These are phyloP conservation scores for Anseranas semipalmata DNA, from an alignment of 2,113 vertebrate species.

Conservation along the genomic window DNA sequence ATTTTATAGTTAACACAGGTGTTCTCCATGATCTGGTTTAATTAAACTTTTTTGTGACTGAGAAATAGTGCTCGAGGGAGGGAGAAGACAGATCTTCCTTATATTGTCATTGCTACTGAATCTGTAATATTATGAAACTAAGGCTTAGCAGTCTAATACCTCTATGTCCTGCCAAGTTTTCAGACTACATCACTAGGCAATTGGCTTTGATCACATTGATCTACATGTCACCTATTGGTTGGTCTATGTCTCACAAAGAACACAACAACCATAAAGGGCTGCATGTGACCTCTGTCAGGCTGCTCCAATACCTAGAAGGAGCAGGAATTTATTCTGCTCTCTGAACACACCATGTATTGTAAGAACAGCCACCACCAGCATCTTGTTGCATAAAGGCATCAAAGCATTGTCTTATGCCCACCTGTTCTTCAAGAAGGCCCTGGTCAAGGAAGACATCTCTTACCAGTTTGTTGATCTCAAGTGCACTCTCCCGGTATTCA, in stretches of 20 bases:
- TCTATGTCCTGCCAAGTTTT: background rate
- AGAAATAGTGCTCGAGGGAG: background rate
- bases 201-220: background rate
- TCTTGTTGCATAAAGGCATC: background rate
- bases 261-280: background rate
- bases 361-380: background rate
- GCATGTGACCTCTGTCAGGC: background rate
- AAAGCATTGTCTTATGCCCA: background rate
- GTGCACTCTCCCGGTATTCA: constrained; percentile 74
- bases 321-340: background rate
- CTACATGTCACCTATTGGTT: background rate
- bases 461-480: constrained; percentile 90
- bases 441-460: background rate
- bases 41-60: background rate
- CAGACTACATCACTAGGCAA: background rate
- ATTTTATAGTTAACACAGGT: no score
- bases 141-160: background rate
- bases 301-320: background rate
- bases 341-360: background rate
- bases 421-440: background rate
- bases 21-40: no score
- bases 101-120: background rate
- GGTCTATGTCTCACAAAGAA: background rate
- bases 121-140: background rate
- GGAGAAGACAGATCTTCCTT: background rate